Base-by-base conservation (phyloP, 2,113 vertebrate species). In the Brachypodius melanocephalos region DNA sequence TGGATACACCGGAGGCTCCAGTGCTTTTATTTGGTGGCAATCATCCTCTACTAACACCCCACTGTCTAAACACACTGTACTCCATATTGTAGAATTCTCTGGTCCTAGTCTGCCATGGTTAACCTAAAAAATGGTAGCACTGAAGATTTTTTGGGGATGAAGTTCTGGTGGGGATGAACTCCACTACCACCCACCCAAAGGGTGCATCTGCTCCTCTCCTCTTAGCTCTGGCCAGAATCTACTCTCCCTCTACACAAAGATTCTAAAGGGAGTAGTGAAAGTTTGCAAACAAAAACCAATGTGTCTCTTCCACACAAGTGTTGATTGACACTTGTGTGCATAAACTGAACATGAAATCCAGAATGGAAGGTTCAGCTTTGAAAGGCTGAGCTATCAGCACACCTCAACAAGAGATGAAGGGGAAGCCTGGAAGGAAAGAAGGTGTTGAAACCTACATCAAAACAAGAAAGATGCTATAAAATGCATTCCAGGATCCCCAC, bases 181-280 rank as follows among this genome's bases (percentile, higher is more conserved):
- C 12, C 5, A 10, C 6, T 49, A 48, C 16, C 11, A 9, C 12
- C 5, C 3, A 11, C 7, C 2, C 0, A 1, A 12, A 28, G 25
- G 29, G 10, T 17, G 5, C 26, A 52, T 52, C n/a, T 76, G 21
- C 36, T 62, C 11, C 45, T 81, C 49, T 51, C 16, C 31, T 54
- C 26, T 51, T 36, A 48, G 11, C 3, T 17, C 63, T 36, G 19
- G 46, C 2, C 20, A 68, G 6, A 6, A 59, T 12, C 16, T 40
- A 31, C 11, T 73, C 32, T n/a, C 8, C 18, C 8, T 43, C 31
- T 16, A 8, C 4, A 16, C 8, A 26, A 9, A 21, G 24, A 45
- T 34, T 77, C 24, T n/a, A 18, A 58, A 43, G 46, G 8, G 5
- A 14, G 5, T 1, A 58, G 2, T 6, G 34, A 61, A 43, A 61